Percentiles rank a stretch among this genome's conserved stretches.
These are phyloP conservation scores for Hypotaenidia okinawae DNA, from an alignment of 2,797 vertebrate genomes.

Conservation along the genomic window DNA sequence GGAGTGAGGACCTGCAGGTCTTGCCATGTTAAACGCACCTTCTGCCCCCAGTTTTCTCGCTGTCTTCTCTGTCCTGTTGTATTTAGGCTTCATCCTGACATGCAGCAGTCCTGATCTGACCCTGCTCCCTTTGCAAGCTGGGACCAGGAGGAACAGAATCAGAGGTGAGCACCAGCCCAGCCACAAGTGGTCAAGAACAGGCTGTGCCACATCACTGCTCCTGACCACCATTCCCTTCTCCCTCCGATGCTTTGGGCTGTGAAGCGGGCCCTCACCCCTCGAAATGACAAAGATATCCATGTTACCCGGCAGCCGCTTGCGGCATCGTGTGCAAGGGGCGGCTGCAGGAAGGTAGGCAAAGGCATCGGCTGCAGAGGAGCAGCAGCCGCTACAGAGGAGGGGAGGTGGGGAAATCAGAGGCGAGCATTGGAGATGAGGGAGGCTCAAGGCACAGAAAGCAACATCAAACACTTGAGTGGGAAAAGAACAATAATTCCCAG, in stretches of 20 bases:
- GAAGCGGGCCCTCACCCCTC: not conserved
- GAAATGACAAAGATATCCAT: not conserved
- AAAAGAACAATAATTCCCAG: not conserved
- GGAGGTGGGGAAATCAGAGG: not conserved
- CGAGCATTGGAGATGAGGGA: not conserved
- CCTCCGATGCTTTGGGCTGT: not conserved
- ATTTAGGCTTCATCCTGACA: not conserved
- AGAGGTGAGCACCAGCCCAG: not conserved
- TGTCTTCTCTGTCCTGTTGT: not conserved
- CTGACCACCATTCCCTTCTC: not conserved
- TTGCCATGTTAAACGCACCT: not conserved
- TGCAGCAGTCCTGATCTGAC: not conserved
- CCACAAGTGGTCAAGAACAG: not conserved
- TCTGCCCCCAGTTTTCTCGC: not conserved
- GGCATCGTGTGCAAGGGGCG: rapidly evolving
- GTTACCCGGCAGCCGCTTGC: not conserved
- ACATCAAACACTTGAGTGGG: not conserved
- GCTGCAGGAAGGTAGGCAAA: not conserved
- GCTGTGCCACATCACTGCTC: not conserved
- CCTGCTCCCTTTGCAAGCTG: not conserved
- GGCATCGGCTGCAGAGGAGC: not conserved
- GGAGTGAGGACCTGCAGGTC: not conserved
- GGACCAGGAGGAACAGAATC: not conserved
- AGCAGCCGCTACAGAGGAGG: not conserved
- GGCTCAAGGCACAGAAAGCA: not conserved